Evolutionary conservation across 2,113 vertebrate genomes (phyloP).

Genomic region (Fulmarus glacialis): DNA sequence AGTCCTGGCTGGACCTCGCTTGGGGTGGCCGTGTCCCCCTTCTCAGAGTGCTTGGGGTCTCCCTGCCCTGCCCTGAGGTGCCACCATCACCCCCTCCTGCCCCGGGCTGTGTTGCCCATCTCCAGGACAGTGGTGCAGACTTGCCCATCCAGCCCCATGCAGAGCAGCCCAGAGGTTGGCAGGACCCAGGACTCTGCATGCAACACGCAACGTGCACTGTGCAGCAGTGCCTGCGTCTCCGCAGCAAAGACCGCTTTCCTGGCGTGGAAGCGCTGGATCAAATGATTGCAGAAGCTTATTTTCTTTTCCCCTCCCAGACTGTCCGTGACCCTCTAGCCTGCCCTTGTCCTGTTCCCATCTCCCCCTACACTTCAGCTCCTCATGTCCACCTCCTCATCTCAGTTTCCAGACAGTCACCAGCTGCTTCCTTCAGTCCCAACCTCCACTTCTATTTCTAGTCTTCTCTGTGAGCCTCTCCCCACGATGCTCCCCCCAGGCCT

Average conservation of each 20-base stretch:
- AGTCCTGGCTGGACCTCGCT: neutral
- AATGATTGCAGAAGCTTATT: neutral
- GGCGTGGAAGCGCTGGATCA: neutral
- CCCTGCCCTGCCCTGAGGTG: neutral
- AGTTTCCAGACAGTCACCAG: neutral
- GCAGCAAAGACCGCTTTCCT: neutral
- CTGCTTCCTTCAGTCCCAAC: neutral
- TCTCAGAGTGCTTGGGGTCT: neutral
- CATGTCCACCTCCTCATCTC: neutral
- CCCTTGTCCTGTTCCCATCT: neutral
- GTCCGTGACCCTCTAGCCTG: neutral
- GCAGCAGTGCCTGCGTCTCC: neutral
- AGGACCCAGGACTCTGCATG: neutral
- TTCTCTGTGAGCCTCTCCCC: neutral
- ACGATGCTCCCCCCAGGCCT: neutral
- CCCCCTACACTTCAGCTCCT: neutral
- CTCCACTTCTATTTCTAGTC: neutral
- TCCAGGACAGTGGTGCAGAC: neutral
- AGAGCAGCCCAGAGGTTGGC: neutral
- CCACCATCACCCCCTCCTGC: accelerated
- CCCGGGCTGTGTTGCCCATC: neutral
- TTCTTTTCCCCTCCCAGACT: neutral
- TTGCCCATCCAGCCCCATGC: accelerated
- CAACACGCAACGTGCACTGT: neutral
- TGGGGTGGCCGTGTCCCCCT: neutral